Evolutionary conservation across 30 jellyfish, hydroid and myxozoan genomes (phyloP).

Genomic region (Catostylus mosaicus): DNA sequence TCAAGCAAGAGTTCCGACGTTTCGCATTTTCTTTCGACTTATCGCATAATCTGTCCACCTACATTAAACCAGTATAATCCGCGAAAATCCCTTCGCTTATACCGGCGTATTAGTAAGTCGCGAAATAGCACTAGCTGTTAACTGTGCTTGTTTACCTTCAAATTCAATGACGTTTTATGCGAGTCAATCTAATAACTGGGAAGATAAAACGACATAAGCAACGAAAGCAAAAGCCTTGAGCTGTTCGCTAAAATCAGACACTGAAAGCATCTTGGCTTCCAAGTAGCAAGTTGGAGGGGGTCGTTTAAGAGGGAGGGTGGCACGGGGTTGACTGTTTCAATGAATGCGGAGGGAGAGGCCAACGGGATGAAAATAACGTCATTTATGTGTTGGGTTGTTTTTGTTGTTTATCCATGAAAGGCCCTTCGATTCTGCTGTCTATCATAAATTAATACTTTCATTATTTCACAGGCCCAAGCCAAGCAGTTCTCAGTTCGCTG

Average conservation of each 20-base stretch:
- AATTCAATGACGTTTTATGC: not conserved
- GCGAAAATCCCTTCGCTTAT: conserved; percentile 30
- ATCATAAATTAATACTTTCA: too few species aligned
- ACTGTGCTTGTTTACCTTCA: conserved; percentile 9
- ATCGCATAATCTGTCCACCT: conserved; percentile 17
- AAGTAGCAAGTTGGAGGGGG: too few species aligned
- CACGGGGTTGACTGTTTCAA: too few species aligned
- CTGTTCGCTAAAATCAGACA: too few species aligned
- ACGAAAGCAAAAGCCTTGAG: too few species aligned
- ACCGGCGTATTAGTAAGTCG: conserved; percentile 54
- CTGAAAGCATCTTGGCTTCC: too few species aligned
- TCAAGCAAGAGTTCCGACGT: conserved; percentile 50
- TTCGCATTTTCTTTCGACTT: conserved; percentile 8
- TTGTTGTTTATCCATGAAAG: too few species aligned
- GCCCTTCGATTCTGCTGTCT: not conserved
- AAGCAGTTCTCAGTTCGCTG: conserved; percentile 77
- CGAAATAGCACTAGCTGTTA: conserved; percentile 15
- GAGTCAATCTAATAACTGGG: not conserved
- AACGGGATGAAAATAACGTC: too few species aligned
- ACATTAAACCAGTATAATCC: conserved; percentile 25
- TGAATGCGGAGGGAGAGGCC: too few species aligned
- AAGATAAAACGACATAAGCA: too few species aligned
- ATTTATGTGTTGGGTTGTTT: too few species aligned
- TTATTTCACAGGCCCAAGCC: conserved; percentile 81
- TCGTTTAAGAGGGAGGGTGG: too few species aligned